These are phyloP conservation scores for Aphodius granarius DNA, from an alignment of 2,888 invertebrate species.

Conservation along the genomic window DNA sequence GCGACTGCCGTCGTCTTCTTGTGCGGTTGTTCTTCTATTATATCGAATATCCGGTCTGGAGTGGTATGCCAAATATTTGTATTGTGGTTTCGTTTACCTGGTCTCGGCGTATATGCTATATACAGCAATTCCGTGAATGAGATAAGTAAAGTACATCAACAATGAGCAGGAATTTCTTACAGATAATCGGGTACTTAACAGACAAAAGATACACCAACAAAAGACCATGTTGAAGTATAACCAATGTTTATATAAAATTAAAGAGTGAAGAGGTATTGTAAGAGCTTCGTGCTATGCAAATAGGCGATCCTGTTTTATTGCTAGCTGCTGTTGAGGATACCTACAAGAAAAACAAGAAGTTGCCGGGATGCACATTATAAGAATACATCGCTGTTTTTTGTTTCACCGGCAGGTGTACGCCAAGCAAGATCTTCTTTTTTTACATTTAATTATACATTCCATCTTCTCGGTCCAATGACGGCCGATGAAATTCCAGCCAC, in stretches of 20 bases:
- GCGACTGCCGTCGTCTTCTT: neutral
- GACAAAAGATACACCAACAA: neutral
- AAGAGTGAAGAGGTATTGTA: no score
- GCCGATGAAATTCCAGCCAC: conserved; percentile 27
- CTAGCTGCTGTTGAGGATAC: neutral
- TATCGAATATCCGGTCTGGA: conserved; percentile 8
- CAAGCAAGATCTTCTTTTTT: conserved; percentile 31
- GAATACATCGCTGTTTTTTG: conserved; percentile 19
- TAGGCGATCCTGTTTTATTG: neutral
- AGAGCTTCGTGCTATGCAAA: no score
- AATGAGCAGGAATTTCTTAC: neutral
- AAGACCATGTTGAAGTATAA: neutral
- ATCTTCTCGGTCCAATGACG: conserved; percentile 33
- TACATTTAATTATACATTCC: conserved; percentile 38
- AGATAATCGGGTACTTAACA: neutral
- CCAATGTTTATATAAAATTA: neutral
- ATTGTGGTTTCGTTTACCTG: neutral
- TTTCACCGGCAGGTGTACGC: conserved; percentile 32
- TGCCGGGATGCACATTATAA: neutral
- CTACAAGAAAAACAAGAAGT: neutral
- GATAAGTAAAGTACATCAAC: neutral
- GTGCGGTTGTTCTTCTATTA: neutral
- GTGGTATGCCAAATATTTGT: conserved; percentile 21
- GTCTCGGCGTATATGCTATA: neutral
- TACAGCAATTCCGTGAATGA: neutral